Conservation (phyloP, 2,113 vertebrate genomes). For the Camelus dromedarius region DNA sequence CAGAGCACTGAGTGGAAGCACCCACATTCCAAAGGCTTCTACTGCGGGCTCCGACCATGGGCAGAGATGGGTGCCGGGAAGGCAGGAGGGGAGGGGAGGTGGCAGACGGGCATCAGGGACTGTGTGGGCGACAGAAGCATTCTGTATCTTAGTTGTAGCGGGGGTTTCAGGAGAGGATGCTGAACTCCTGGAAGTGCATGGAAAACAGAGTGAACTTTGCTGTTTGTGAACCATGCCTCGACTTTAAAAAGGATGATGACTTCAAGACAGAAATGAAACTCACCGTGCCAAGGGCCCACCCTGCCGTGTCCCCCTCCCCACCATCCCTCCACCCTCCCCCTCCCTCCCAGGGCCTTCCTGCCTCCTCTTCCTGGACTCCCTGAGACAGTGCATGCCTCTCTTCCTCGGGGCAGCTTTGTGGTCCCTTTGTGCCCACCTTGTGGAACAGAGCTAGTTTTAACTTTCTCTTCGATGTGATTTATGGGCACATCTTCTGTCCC, state of each 20-base stretch:
- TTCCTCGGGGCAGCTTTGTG: not conserved
- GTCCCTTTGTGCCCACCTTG: not conserved
- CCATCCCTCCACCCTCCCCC: not conserved
- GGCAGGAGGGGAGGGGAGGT: too few relatives aligned
- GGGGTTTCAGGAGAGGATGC: not conserved
- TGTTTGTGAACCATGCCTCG: not conserved
- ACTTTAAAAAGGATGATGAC: too few relatives aligned
- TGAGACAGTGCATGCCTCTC: not conserved
- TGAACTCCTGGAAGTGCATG: not conserved
- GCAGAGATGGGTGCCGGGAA: not conserved
- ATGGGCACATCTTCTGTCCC: not conserved
- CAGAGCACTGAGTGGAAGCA: not conserved
- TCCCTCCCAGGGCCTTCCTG: not conserved
- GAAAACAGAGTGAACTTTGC: not conserved
- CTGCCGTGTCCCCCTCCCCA: not conserved
- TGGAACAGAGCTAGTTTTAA: not conserved
- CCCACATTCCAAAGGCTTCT: not conserved
- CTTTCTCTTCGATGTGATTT: too few relatives aligned
- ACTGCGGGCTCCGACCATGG: too few relatives aligned
- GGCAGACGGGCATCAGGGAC: too few relatives aligned
- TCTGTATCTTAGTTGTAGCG: not conserved
- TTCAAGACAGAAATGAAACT: not conserved
- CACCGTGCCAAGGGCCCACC: accelerated
- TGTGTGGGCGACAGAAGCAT: not conserved
- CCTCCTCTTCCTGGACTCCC: not conserved